A percentile compares a stretch with the other conserved stretches of the same genome.
These are phyloP conservation scores for Agrotis segetum DNA, from an alignment of 2,888 invertebrate genomes.

Conservation along the genomic window DNA sequence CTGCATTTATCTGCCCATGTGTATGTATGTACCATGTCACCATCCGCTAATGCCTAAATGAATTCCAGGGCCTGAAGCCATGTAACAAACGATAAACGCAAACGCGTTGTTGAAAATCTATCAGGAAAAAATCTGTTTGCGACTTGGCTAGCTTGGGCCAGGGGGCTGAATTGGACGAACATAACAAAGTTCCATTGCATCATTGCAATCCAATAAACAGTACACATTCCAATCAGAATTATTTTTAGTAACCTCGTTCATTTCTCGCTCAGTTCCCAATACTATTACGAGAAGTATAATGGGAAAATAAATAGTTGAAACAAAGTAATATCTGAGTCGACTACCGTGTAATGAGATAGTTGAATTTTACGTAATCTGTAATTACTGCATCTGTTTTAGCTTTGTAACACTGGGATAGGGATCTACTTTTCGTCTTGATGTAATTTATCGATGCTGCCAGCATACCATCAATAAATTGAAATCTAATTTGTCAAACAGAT, in stretches of 20 bases:
- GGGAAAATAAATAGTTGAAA: constrained; percentile 47
- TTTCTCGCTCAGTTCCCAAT: constrained; percentile 26
- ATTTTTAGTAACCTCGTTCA: constrained; percentile 7
- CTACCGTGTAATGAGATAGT: constrained; percentile 56
- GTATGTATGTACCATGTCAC: background rate
- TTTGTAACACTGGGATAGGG: constrained; percentile 7
- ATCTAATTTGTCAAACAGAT: no score
- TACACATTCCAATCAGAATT: background rate
- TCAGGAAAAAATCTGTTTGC: no score
- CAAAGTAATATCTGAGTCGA: constrained; percentile 47
- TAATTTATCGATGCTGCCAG: background rate
- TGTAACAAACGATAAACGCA: no score
- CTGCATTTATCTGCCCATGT: background rate
- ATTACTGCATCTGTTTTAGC: constrained; percentile 28
- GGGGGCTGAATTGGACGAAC: background rate
- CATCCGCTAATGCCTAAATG: no score
- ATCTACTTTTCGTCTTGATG: no score
- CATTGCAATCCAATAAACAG: background rate
- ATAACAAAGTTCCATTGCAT: background rate
- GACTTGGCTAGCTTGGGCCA: no score
- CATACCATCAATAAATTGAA: no score
- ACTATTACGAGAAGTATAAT: constrained; percentile 27
- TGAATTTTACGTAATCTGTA: constrained; percentile 34
- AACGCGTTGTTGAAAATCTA: no score
- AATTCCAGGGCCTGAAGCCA: no score